Evolutionary conservation across 1,140 invertebrate genomes (phyloP), one percentile per base, ranked within the genome.

Genomic region (Neodiprion fabricii): DNA sequence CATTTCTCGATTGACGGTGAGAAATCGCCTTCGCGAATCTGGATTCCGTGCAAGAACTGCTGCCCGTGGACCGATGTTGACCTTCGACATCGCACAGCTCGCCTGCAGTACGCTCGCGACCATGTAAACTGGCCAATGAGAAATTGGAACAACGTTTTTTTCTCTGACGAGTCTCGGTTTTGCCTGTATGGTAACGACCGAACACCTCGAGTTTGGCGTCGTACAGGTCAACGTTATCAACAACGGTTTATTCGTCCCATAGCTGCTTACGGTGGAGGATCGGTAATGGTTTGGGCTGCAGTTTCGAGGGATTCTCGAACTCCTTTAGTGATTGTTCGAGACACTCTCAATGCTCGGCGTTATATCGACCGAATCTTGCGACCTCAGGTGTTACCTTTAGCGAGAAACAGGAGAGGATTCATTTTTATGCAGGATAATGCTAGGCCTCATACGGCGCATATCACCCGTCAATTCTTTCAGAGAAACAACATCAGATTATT

Each of bases 221-320:
- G 78, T 70, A 67, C 66, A 61, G 77, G 74, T 48, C 79, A 83
- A 76, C 74, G 82, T 21, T 84, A 76, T 72, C 69, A 77, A 67
- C 72, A 80, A 73, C 80, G 70, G 73, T 81, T 79, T 73, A 74
- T 83, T 49, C 75, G 73, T 28, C 72, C 78, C 78, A 78, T 75
- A 9, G 77, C 77, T 66, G 72, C 67, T 47, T 84, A 78, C 76
- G 80, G 78, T 40, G 79, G 77, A 17, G 80, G 78, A 50, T 81
- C 81, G 17, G 72, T 80, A 28, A 84, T 81, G 81, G 71, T 85
- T 28, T 82, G 80, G 82, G 81, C 75, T 67, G 82, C 81, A 72
- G 80, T 84, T 75, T 80, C 77, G 14, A 72, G 53, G 17, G 67
- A 82, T 75, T 50, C 77, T 12, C 73, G 61, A 73, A 79, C 75